Conservation (phyloP, 1,140 invertebrate genomes). For the Bombus sibiricus region DNA sequence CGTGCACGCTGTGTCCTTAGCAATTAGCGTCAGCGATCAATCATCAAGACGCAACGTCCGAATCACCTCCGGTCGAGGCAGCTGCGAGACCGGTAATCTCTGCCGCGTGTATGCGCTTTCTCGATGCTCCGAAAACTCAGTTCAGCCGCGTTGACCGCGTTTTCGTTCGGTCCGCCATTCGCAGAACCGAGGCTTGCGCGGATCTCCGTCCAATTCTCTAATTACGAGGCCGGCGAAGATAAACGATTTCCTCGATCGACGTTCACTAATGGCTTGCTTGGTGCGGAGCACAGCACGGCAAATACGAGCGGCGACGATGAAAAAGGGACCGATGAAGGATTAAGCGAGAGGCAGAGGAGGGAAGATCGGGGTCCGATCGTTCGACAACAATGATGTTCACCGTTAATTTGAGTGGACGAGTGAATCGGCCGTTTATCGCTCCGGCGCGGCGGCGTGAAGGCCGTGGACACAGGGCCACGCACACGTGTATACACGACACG, state of each 20-base stretch:
- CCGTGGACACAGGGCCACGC: slow-evolving; percentile 17
- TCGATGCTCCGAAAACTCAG: not conserved
- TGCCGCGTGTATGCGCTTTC: not conserved
- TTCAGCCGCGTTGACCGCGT: slow-evolving; percentile 15
- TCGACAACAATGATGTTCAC: slow-evolving; percentile 69
- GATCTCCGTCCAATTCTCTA: slow-evolving; percentile 31
- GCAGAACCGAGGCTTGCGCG: not conserved
- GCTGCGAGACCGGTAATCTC: slow-evolving; percentile 1
- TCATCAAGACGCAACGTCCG: slow-evolving; percentile 7
- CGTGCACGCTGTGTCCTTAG: slow-evolving; percentile 7
- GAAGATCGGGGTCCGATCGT: slow-evolving; percentile 28
- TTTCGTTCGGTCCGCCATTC: not conserved
- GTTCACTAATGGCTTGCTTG: slow-evolving; percentile 24
- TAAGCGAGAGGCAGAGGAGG: too few relatives aligned
- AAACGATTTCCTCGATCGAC: slow-evolving; percentile 40
- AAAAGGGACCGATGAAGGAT: not conserved
- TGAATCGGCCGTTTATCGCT: slow-evolving; percentile 51
- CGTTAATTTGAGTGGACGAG: slow-evolving; percentile 70
- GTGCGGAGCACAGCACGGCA: slow-evolving; percentile 1
- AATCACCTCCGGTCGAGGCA: not conserved
- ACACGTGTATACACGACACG: slow-evolving; percentile 20
- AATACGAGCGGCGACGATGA: slow-evolving; percentile 21
- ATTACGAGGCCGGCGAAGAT: slow-evolving; percentile 31
- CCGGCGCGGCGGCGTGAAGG: slow-evolving; percentile 36
- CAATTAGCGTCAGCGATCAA: slow-evolving; percentile 33